Evolutionary conservation across 2,113 vertebrate genomes (phyloP), one percentile per base, ranked within the genome.

Genomic region (Dascyllus trimaculatus): DNA sequence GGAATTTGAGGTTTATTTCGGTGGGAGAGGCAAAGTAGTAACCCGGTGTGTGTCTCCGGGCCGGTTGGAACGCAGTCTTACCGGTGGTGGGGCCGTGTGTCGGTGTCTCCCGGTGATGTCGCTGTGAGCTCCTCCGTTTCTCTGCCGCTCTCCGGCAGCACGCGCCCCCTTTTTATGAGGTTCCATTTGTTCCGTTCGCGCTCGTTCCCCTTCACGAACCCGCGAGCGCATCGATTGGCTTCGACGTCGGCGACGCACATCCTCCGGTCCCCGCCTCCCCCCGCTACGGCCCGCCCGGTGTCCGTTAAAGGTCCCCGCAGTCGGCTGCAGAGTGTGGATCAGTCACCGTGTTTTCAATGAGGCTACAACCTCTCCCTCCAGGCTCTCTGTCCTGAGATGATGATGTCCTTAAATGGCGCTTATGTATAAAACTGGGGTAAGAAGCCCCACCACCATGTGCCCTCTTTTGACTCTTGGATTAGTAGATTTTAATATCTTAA

Each of bases 201-300:
- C 90, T 86, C 63, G 82, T 71, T 86, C 82, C 78, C 46, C 58
- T 61, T 24, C 78, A 38, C 64, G 75, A 79, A 7, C 62, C 25
- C 69, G 29, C n/a, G 64, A 85, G 77, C 72, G 6, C 83, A 68
- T 88, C 84, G 85, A 92, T 92, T 93, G 91, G 92, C 80, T 89
- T 71, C 13, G 56, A 61, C 73, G 2, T 49, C 26, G 54, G 4
- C 75, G 67, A 90, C 89, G 90, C 75, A 83, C 40, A 62, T 74
- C 57, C 74, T 59, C 80, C 63, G 74, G 15, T 60, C 13, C 45
- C 38, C 11, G n/a, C 61, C 11, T 3, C 54, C 51, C 48, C 5
- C 77, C 1, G 8, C 38, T 40, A 22, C 53, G 3, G 35, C 43
- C 75, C 19, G n/a, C 54, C n/a, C 70, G 10, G 26, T 14, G 15